Evolutionary conservation across 1,140 invertebrate genomes (phyloP).

Genomic region (Pemphigus obesinymphae): DNA sequence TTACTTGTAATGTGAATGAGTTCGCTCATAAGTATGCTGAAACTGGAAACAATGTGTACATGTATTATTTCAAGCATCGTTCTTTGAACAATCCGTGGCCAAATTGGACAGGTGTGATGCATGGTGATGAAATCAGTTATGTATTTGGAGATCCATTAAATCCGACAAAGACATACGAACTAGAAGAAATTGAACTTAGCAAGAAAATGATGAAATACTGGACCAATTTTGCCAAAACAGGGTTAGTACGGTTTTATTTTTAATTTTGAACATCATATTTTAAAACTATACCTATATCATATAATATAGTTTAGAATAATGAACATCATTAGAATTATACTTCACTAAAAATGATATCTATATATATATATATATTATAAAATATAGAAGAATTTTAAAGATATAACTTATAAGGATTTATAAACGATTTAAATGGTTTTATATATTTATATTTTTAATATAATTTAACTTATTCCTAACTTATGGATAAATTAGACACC

Average conservation of each 20-base stretch:
- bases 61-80: conserved; percentile 91
- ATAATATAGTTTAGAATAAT: no score
- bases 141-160: conserved; percentile 89
- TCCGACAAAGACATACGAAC: conserved; percentile 68
- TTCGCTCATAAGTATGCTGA: conserved; percentile 82
- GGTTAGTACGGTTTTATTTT: conserved; percentile 57
- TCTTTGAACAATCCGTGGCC: conserved; percentile 85
- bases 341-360: no score
- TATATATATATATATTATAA: no score
- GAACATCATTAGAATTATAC: no score
- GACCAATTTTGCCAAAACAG: conserved; percentile 92
- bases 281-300: no score
- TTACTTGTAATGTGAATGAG: conserved; percentile 92
- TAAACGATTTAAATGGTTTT: no score
- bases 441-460: no score
- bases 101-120: conserved; percentile 91
- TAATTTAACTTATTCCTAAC: no score
- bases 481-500: no score
- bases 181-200: conserved; percentile 74
- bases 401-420: no score
- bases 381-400: no score
- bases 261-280: neutral
- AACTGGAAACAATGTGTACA: conserved; percentile 84
- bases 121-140: conserved; percentile 93
- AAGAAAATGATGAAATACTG: conserved; percentile 89